A percentile compares a stretch with the other conserved stretches of the same genome.
Conservation (phyloP, 2,113 vertebrate genomes). For the Psophia crepitans region DNA sequence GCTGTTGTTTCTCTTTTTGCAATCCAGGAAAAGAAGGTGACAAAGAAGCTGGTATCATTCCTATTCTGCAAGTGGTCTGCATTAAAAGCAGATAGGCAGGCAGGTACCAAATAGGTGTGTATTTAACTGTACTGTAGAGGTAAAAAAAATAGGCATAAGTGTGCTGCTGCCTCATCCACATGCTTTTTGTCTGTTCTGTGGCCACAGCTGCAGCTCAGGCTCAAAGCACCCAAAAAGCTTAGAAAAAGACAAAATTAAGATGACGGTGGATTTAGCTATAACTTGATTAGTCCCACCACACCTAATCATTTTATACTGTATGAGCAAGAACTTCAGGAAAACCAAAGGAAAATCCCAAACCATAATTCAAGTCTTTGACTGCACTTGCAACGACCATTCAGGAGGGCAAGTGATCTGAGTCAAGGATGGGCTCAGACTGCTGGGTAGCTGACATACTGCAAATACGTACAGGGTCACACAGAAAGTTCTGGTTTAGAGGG, state of each 20-base stretch:
- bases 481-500: background rate
- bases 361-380: background rate
- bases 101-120: background rate
- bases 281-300: background rate
- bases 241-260: background rate
- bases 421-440: background rate
- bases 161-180: background rate
- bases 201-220: background rate
- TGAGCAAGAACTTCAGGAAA: background rate
- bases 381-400: background rate
- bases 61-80: background rate
- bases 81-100: background rate
- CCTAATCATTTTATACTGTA: background rate
- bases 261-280: background rate
- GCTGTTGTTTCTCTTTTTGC: background rate
- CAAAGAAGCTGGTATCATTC: background rate
- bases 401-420: background rate
- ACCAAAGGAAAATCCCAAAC: background rate
- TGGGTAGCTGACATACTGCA: background rate
- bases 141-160: background rate
- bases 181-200: background rate
- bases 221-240: background rate
- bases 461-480: background rate
- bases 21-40: background rate
- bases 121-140: background rate